A percentile compares a stretch with the other conserved stretches of the same genome.
These are phyloP conservation scores for Setipinna tenuifilis DNA, from an alignment of 2,797 vertebrate species.

Conservation along the genomic window DNA sequence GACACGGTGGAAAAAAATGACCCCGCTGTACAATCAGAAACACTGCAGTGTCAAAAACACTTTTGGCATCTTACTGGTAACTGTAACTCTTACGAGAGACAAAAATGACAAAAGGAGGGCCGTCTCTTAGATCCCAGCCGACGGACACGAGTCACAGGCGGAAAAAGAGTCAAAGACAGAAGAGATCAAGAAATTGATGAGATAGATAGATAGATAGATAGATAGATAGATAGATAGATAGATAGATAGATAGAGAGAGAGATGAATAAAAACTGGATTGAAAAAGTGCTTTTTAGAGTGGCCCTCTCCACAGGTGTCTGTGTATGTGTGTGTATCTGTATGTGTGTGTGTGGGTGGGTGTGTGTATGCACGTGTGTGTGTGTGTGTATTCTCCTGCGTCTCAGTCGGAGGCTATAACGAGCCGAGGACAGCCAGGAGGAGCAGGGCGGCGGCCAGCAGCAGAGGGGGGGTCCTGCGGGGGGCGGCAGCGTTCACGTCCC, in stretches of 20 bases:
- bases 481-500: conserved; percentile 82
- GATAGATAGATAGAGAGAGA: conserved; percentile 27
- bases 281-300: conserved; percentile 58
- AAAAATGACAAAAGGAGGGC: conserved; percentile 27
- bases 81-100: background rate
- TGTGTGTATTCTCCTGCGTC: background rate
- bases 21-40: conserved; percentile 30
- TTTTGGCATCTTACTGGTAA: conserved; percentile 35
- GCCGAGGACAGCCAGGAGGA: conserved; percentile 87
- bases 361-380: conserved; percentile 14
- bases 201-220: background rate
- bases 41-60: conserved; percentile 34
- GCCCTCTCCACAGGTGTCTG: conserved; percentile 30
- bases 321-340: background rate
- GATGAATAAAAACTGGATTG: conserved; percentile 38
- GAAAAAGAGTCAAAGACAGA: background rate
- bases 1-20: conserved; percentile 13
- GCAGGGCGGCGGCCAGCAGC: conserved; percentile 84
- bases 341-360: conserved; percentile 6
- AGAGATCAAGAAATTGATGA: background rate
- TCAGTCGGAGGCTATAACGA: conserved; percentile 88
- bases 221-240: background rate
- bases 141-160: background rate
- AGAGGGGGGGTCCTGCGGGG: conserved; percentile 76
- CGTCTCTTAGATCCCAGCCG: conserved; percentile 34